Evolutionary conservation across 2,113 vertebrate genomes (phyloP).

Genomic region (Psittacula cyanocephala): DNA sequence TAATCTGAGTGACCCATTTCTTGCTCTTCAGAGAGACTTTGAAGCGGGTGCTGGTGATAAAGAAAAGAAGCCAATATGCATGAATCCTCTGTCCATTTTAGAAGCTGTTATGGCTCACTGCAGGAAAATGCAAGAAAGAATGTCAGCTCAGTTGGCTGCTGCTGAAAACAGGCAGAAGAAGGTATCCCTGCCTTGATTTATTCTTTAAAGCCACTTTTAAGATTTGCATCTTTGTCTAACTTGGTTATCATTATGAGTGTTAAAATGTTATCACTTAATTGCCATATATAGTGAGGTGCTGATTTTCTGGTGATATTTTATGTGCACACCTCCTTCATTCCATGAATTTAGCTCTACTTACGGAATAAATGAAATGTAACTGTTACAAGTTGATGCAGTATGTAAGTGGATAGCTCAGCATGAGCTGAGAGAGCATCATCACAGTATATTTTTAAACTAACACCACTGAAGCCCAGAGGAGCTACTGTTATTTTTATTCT

Average conservation of each 20-base stretch:
- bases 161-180: conserved; percentile 95
- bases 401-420: background rate
- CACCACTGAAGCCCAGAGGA: background rate
- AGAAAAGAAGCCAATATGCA: conserved; percentile 87
- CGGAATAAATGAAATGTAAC: background rate
- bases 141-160: conserved; percentile 91
- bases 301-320: background rate
- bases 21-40: conserved; percentile 95
- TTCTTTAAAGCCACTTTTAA: background rate
- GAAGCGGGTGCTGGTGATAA: conserved; percentile 84
- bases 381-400: background rate
- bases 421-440: background rate
- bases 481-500: background rate
- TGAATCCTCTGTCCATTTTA: conserved; percentile 93
- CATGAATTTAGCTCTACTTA: background rate
- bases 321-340: background rate
- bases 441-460: background rate
- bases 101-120: conserved; percentile 98
- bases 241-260: background rate
- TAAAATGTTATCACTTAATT: background rate
- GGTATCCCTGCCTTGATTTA: conserved; percentile 69
- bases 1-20: conserved; percentile 94
- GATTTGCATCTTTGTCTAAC: background rate
- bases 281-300: background rate
- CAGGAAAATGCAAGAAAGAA: conserved; percentile 97